Conservation (phyloP, 2,113 vertebrate genomes). For the Bettongia penicillata region DNA sequence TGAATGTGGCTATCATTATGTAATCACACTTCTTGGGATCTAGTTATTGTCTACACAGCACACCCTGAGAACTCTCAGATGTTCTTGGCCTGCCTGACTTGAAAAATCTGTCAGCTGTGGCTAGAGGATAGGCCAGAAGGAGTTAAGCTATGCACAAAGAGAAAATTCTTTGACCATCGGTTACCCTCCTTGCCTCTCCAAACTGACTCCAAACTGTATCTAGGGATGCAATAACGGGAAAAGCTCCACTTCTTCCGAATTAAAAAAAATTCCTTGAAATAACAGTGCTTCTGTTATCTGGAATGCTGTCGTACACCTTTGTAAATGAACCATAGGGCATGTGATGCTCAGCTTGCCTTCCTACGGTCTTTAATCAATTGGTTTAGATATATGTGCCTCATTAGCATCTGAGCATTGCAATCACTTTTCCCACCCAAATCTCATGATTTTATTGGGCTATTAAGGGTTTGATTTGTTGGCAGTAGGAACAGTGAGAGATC, state of each 20-base stretch:
- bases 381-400: slow-evolving; percentile 82
- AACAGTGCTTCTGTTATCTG: not conserved
- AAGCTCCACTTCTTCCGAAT: not conserved
- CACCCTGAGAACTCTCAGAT: slow-evolving; percentile 54
- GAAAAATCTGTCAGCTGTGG: not conserved
- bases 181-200: not conserved
- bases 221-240: not conserved
- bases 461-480: slow-evolving; percentile 84
- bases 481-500: slow-evolving; percentile 76
- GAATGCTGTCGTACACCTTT: slow-evolving; percentile 27
- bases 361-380: slow-evolving; percentile 77
- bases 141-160: slow-evolving; percentile 52
- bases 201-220: not conserved
- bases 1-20: slow-evolving; percentile 83
- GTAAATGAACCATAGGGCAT: slow-evolving; percentile 6
- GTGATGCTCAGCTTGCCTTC: slow-evolving; percentile 56
- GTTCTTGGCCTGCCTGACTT: slow-evolving; percentile 60
- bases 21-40: slow-evolving; percentile 79
- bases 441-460: slow-evolving; percentile 82
- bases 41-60: slow-evolving; percentile 78
- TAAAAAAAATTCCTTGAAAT: not conserved
- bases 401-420: slow-evolving; percentile 81
- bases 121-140: slow-evolving; percentile 20
- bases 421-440: slow-evolving; percentile 80
- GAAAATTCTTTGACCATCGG: not conserved